phyloP scores from a whole-genome alignment of 2,888 invertebrate genomes.

The Orthonevra nobilis region DNA sequence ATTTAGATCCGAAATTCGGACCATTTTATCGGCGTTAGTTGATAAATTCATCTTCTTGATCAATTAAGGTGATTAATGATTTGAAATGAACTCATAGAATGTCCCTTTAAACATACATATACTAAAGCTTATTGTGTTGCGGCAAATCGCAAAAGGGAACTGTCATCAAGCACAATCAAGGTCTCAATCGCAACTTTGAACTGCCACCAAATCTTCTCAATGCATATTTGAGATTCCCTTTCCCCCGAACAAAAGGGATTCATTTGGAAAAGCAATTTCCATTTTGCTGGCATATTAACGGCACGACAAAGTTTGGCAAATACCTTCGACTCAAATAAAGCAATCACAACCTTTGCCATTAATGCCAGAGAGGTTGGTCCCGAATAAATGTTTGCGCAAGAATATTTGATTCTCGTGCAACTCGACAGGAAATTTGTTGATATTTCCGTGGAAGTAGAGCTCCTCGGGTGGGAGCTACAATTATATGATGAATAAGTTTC shows the following conservation, averaged over 20 bases:
- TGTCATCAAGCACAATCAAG: too few species aligned
- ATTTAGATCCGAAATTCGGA: too few species aligned
- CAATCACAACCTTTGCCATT: conserved; percentile 58
- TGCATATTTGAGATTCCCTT: conserved; percentile 16
- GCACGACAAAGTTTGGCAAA: conserved; percentile 13
- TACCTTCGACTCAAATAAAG: conserved; percentile 47
- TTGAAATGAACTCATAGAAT: too few species aligned
- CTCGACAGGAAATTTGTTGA: conserved; percentile 25
- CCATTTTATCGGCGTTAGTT: too few species aligned
- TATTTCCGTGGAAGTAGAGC: conserved; percentile 19
- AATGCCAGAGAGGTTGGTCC: conserved; percentile 31
- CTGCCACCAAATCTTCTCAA: conserved; percentile 31
- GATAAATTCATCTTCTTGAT: too few species aligned
- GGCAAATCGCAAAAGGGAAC: too few species aligned
- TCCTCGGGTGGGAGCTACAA: background rate
- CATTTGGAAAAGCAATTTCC: conserved; percentile 60
- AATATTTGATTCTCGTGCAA: conserved; percentile 46
- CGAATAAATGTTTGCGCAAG: conserved; percentile 61
- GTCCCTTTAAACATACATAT: too few species aligned
- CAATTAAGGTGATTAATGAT: too few species aligned
- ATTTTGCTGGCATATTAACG: conserved; percentile 24
- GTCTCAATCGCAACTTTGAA: too few species aligned
- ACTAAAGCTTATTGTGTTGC: too few species aligned
- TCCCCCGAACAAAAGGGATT: conserved; percentile 5
- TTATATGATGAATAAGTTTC: conserved; percentile 11